Evolutionary conservation across 2,113 vertebrate genomes (phyloP), one percentile per base, ranked within the genome.

Genomic region (Petrocephalus microphthalmus): DNA sequence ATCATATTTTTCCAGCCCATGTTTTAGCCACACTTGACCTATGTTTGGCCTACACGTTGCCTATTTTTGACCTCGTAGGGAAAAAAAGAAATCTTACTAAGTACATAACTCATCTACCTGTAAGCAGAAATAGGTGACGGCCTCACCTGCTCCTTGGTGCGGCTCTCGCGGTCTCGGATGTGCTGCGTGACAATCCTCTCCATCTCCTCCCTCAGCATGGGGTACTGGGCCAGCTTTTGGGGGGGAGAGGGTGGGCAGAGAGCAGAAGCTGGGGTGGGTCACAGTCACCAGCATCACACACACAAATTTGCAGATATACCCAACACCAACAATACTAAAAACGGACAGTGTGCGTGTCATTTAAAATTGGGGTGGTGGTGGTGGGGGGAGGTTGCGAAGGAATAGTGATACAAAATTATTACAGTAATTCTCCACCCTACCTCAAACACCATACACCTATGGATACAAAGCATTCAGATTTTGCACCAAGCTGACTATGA

Each of bases 141-240:
- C 8, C 54, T n/a, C 93, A 99, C 98, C 97, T 99, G 98, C 0
- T 95, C 93, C 92, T 99, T 99, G 60, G 98, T 98, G 91, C 96
- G 96, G n/a, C 95, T 97, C 92, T 99, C 98, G 2, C 98, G 93
- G 88, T 99, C 98, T 1, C 98, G 95, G 93, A 99, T 99, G 91
- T 99, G 96, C 60, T 98, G 98, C 20, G 98, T 99, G 81, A 99
- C 98, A 0, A 99, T 99, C 89, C 97, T 96, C 89, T 99, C 98
- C 98, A 99, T 99, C 94, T 99, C 98, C 91, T 99, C 98, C 25
- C 98, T 96, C 88, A 99, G 93, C 92, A 97, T 93, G 0, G 98
- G 98, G 93, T 99, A 99, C 89, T 99, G 98, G 92, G 97, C 97
- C 91, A 99, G 96, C 98, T 99, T 78, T 42, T 5, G 1, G 17